Evolutionary conservation across 2,797 vertebrate genomes (phyloP).

Genomic region (Pantherophis vulpinus): DNA sequence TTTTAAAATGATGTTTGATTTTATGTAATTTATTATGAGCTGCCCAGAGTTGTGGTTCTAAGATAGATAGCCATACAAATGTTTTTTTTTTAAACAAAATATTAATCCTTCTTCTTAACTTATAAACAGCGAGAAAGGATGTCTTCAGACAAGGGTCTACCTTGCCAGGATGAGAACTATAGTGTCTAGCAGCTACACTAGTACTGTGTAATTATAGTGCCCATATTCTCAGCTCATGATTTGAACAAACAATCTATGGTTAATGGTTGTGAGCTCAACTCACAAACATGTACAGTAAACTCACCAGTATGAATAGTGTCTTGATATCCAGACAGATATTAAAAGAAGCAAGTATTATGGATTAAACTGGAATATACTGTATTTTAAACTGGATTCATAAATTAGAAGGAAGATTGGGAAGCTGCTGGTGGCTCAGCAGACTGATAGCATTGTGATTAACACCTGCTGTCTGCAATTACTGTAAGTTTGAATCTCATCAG

Average conservation of each 20-base stretch:
- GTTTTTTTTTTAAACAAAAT: not conserved
- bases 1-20: not conserved
- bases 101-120: not conserved
- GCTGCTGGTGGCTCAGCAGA: not conserved
- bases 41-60: not conserved
- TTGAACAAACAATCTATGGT: not conserved
- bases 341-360: not conserved
- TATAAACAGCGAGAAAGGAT: not conserved
- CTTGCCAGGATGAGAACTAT: not conserved
- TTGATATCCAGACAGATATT: not conserved
- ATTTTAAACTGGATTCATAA: not conserved
- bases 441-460: too few relatives aligned
- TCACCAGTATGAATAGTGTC: not conserved
- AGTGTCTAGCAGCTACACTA: not conserved
- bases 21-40: not conserved
- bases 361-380: not conserved
- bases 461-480: too few relatives aligned
- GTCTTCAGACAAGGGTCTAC: not conserved
- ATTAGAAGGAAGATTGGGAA: not conserved
- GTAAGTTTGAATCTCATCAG: too few relatives aligned
- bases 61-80: not conserved
- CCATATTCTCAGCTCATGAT: not conserved
- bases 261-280: not conserved
- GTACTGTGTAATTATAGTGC: not conserved
- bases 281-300: not conserved